Evolutionary conservation across 2,888 invertebrate species (phyloP).

Genomic region (Eristalis arbustorum): DNA sequence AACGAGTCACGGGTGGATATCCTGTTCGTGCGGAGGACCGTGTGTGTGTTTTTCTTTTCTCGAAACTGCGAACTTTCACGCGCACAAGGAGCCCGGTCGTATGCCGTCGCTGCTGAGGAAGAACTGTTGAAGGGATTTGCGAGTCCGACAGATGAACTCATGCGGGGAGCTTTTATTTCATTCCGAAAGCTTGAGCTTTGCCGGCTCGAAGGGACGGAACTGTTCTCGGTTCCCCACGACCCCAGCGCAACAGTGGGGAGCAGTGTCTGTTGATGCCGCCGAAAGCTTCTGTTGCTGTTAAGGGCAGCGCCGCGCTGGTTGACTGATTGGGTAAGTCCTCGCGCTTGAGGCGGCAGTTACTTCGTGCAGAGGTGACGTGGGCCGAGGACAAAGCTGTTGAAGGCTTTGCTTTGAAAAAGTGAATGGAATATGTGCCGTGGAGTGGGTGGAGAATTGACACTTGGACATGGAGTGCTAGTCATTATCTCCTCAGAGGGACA

Average conservation of each 20-base stretch:
- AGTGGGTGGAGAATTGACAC: not conserved
- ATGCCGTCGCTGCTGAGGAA: slow-evolving; percentile 25
- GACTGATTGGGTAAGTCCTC: no score
- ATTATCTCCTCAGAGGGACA: not conserved
- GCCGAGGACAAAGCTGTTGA: not conserved
- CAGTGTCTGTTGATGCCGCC: slow-evolving; percentile 10
- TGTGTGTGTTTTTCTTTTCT: not conserved
- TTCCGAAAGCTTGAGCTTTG: slow-evolving; percentile 49
- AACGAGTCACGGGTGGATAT: not conserved
- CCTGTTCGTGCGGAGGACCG: not conserved
- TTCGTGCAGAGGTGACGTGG: not conserved
- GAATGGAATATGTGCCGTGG: not conserved
- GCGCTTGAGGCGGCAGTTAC: not conserved
- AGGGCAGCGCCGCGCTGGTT: not conserved
- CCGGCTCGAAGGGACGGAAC: slow-evolving; percentile 9
- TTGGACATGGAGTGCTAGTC: not conserved
- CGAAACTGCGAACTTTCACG: not conserved
- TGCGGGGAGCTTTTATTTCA: not conserved
- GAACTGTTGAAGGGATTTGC: slow-evolving; percentile 49
- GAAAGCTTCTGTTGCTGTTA: not conserved
- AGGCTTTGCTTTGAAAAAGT: not conserved
- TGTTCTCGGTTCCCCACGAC: slow-evolving; percentile 58
- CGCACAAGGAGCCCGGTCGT: not conserved
- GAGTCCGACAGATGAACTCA: slow-evolving; percentile 23
- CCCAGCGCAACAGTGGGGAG: not conserved